Base-by-base conservation (phyloP, 2,888 invertebrate species). In the Chloromyia formosa region DNA sequence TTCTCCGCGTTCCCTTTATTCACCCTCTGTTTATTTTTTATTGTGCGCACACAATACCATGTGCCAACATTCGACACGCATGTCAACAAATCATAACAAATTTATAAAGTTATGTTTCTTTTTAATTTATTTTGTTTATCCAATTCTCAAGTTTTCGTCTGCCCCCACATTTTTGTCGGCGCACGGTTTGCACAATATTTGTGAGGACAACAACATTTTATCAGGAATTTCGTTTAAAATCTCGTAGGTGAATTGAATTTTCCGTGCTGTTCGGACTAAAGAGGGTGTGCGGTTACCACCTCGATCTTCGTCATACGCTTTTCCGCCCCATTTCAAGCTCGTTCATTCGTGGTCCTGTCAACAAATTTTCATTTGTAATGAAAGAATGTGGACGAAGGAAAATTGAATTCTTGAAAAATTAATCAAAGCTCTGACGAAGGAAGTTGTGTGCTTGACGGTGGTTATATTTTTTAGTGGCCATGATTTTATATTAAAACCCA, bases 341-440 rank as follows among this genome's bases (percentile, higher is more conserved):
- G 56, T n/a, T 16, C 18, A 49, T 27, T 22, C 42, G 22, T 58
- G 42, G 35, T 62, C 45, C 16, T 58, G 61, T 56, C 53, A 35
- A 40, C 71, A 74, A 45, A 64, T 64, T 76, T 76, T 71, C 71
- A 74, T 73, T 76, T 76, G 74, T 73, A 61, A 72, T 58, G 58
- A 60, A 72, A 60, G 54, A 69, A 35, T 10, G 27, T 75, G 73
- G 75, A 73, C 42, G 73, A 74, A 62, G 64, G 73, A 74, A 76
- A 76, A 76, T 76, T 75, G 76, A 76, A 74, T 76, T 75, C 74
- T 62, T 76, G 75, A 76, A 76, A 76, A 75, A 76, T 76, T 76
- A 76, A 76, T 76, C 73, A 75, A 75, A 49, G 45, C 58, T 62
- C 40, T 54, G 72, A 74, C 42, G 27, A 53, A 27, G 22, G 22